Evolutionary conservation across 2,797 vertebrate species (phyloP).

Genomic region (Acipenser oxyrinchus): DNA sequence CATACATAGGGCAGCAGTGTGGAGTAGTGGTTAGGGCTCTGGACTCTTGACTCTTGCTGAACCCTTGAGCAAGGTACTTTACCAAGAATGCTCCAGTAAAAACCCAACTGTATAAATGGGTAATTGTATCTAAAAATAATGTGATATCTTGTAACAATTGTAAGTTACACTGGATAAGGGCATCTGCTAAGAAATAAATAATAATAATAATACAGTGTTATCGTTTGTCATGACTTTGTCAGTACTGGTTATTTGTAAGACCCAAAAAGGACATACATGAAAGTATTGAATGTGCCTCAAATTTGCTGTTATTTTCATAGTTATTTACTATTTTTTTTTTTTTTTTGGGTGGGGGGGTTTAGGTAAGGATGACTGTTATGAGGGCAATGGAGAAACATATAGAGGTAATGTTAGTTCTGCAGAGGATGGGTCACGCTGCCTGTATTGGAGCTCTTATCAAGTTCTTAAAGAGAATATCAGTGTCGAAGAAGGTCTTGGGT

Average conservation of each 20-base stretch:
- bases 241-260: background rate
- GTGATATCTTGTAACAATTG: background rate
- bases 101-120: slow-evolving; percentile 51
- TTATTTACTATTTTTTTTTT: background rate
- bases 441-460: slow-evolving; percentile 64
- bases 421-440: slow-evolving; percentile 49
- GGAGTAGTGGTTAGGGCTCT: no score
- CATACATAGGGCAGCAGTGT: slow-evolving; percentile 33
- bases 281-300: no score
- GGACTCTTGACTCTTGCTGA: no score
- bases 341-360: slow-evolving; percentile 18
- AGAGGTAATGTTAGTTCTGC: slow-evolving; percentile 57
- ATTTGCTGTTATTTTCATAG: no score
- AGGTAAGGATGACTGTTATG: slow-evolving; percentile 52
- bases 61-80: no score
- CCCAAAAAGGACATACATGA: background rate
- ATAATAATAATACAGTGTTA: no score
- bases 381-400: slow-evolving; percentile 54
- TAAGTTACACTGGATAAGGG: no score
- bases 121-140: slow-evolving; percentile 31
- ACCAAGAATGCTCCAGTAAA: slow-evolving; percentile 33
- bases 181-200: no score
- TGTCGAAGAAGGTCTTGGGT: slow-evolving; percentile 53
- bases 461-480: slow-evolving; percentile 38
- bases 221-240: background rate